Conservation (phyloP, 2,888 invertebrate genomes). For the Carpatolechia fugitivella region DNA sequence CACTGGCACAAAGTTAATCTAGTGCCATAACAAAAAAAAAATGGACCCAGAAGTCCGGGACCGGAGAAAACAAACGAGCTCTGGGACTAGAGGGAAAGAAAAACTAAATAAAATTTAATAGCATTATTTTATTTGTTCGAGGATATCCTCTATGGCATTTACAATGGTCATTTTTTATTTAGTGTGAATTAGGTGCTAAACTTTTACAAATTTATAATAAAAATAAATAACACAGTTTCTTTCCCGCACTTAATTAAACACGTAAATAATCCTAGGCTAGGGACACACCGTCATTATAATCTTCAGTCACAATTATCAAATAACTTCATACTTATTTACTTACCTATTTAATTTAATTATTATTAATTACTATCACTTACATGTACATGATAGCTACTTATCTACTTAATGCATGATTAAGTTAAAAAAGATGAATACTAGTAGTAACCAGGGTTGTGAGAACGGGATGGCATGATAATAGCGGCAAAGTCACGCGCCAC, state of each 20-base stretch:
- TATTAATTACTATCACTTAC: no score
- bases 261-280: constrained; percentile 3
- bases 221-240: constrained; percentile 54
- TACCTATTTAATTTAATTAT: no score
- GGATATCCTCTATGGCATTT: constrained; percentile 67
- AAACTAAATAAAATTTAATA: not conserved
- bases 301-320: not conserved
- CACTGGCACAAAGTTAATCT: no score
- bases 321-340: not conserved
- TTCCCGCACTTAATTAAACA: constrained; percentile 30
- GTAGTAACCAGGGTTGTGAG: no score
- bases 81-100: not conserved
- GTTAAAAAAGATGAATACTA: no score
- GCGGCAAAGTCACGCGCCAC: no score
- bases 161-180: constrained; percentile 48
- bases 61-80: no score
- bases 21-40: no score
- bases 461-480: no score
- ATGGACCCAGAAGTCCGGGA: no score
- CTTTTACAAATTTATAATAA: constrained; percentile 32
- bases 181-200: constrained; percentile 25
- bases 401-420: no score
- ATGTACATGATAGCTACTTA: no score
- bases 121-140: constrained; percentile 50
- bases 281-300: not conserved